A percentile compares a stretch with the other conserved stretches of the same genome.
phyloP scores from a whole-genome alignment of 2,888 invertebrate genomes.

The Netelia fuscicornis region DNA sequence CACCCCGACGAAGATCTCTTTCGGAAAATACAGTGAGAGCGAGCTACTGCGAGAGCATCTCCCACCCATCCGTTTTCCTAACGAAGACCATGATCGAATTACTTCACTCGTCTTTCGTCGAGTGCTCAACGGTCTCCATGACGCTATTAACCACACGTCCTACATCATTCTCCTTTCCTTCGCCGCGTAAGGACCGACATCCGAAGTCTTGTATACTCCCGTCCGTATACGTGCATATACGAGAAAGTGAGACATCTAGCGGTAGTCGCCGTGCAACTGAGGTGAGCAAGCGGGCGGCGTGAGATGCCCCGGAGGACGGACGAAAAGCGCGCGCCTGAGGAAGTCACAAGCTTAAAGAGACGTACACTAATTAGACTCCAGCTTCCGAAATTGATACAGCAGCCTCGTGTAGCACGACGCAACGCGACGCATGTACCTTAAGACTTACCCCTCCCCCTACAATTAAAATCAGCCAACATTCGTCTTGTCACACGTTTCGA shows the following conservation, averaged over 20 bases:
- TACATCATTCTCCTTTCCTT: conserved; percentile 3
- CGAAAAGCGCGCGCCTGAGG: conserved; percentile 27
- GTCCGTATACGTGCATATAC: background rate
- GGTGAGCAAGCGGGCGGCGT: background rate
- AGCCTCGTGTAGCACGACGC: conserved; percentile 5
- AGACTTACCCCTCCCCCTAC: background rate
- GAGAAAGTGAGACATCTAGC: conserved; percentile 21
- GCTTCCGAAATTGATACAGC: conserved; percentile 47
- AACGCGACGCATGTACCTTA: background rate
- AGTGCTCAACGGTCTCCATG: conserved; percentile 15
- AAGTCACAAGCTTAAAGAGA: conserved; percentile 40
- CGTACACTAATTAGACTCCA: conserved; percentile 54
- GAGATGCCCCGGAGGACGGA: conserved; percentile 1
- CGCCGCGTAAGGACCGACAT: conserved; percentile 28
- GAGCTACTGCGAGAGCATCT: background rate
- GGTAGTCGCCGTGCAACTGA: background rate
- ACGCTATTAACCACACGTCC: background rate
- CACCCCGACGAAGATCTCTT: too few species aligned
- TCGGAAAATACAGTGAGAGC: background rate
- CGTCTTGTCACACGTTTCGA: too few species aligned
- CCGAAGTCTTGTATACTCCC: background rate
- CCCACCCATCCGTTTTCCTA: conserved; percentile 52
- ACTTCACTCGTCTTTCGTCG: conserved; percentile 43
- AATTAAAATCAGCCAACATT: too few species aligned
- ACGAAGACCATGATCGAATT: conserved; percentile 63